A percentile compares a stretch with the other conserved stretches of the same genome.
phyloP scores from a whole-genome alignment of 2,888 invertebrate species.

The Autographa pulchrina region DNA sequence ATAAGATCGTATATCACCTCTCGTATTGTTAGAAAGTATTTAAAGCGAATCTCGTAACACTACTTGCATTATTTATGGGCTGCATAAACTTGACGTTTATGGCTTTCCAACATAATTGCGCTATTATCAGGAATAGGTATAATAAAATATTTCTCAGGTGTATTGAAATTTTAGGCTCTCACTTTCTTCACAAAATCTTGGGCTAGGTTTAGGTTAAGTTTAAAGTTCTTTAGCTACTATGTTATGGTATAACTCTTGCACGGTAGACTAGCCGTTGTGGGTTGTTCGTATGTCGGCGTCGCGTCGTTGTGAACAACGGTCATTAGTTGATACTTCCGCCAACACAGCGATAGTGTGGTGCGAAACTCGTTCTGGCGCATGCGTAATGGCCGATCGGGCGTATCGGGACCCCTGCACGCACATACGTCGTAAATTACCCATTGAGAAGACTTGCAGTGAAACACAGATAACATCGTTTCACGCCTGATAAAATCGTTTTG shows the following conservation, averaged over 20 bases:
- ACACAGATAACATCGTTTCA: slow-evolving; percentile 52
- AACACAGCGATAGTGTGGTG: slow-evolving; percentile 51
- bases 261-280: slow-evolving; percentile 56
- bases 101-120: slow-evolving; percentile 57
- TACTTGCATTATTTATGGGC: slow-evolving; percentile 62
- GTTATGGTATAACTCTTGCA: slow-evolving; percentile 47
- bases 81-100: slow-evolving; percentile 52
- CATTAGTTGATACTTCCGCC: slow-evolving; percentile 66
- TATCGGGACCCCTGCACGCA: slow-evolving; percentile 66
- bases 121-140: slow-evolving; percentile 53
- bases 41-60: slow-evolving; percentile 61
- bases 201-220: slow-evolving; percentile 24
- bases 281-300: slow-evolving; percentile 49
- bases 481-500: slow-evolving; percentile 46
- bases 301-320: slow-evolving; percentile 58
- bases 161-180: slow-evolving; percentile 54
- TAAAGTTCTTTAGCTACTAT: slow-evolving; percentile 36
- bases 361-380: slow-evolving; percentile 71
- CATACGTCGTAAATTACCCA: slow-evolving; percentile 62
- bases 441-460: slow-evolving; percentile 55
- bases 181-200: slow-evolving; percentile 50
- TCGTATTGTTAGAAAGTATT: slow-evolving; percentile 77
- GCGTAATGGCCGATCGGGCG: slow-evolving; percentile 76
- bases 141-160: slow-evolving; percentile 46
- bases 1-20: slow-evolving; percentile 69